Percentiles rank a stretch among this genome's conserved stretches.
Evolutionary conservation across 2,797 vertebrate species (phyloP).

Genomic region (Odontamblyopus rebecca): DNA sequence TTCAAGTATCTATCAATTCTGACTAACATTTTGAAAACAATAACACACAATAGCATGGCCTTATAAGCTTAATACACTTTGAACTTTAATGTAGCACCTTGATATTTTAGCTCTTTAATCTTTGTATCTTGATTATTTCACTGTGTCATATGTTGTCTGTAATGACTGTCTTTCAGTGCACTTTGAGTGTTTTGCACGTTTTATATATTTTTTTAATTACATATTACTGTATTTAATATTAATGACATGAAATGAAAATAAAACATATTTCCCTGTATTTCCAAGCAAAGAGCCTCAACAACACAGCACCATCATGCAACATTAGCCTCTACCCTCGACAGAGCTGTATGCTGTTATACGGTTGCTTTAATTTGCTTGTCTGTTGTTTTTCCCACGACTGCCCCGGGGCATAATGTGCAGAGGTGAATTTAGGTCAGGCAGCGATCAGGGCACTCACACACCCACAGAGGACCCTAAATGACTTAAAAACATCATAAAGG

Average conservation of each 20-base stretch:
- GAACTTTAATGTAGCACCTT: too few relatives aligned
- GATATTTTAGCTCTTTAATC: too few relatives aligned
- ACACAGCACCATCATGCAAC: not conserved
- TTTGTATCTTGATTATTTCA: too few relatives aligned
- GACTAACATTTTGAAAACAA: too few relatives aligned
- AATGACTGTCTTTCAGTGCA: too few relatives aligned
- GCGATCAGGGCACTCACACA: conserved; percentile 27
- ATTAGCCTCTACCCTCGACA: not conserved
- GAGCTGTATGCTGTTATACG: conserved; percentile 27
- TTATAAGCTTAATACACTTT: too few relatives aligned
- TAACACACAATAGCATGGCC: too few relatives aligned
- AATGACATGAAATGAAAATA: not conserved
- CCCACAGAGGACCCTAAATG: conserved; percentile 13
- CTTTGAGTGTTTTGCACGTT: too few relatives aligned
- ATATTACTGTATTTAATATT: not conserved
- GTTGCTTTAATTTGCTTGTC: conserved; percentile 24
- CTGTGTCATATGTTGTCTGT: too few relatives aligned
- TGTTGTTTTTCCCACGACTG: conserved; percentile 14
- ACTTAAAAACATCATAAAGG: conserved; percentile 22
- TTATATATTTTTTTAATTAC: too few relatives aligned
- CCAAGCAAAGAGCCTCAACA: not conserved
- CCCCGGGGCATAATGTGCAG: conserved; percentile 17
- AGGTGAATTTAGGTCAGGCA: conserved; percentile 45
- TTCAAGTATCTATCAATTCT: too few relatives aligned
- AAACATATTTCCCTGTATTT: not conserved